Evolutionary conservation across 2,797 vertebrate genomes (phyloP).

Genomic region (Centroberyx gerrardi): DNA sequence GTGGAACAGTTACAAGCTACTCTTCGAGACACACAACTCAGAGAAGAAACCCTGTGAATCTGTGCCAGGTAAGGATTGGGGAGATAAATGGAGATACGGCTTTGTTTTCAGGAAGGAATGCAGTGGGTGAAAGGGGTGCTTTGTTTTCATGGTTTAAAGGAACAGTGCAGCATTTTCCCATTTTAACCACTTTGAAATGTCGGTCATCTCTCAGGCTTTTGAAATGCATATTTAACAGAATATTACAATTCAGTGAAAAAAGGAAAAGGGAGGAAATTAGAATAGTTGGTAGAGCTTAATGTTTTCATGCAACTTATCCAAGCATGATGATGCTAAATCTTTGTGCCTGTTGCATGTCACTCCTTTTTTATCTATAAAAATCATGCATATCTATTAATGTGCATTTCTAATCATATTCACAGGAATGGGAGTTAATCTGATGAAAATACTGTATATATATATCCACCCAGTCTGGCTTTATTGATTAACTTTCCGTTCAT

Average conservation of each 20-base stretch:
- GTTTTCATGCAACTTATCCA: slow-evolving; percentile 3
- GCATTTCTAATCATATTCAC: slow-evolving; percentile 4
- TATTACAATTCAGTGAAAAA: not conserved
- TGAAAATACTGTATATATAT: not conserved
- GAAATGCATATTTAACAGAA: slow-evolving; percentile 5
- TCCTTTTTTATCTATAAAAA: not conserved
- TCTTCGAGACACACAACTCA: slow-evolving; percentile 51
- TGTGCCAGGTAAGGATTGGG: slow-evolving; percentile 75
- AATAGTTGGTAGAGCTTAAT: slow-evolving; percentile 1
- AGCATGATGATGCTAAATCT: not conserved
- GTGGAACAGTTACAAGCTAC: slow-evolving; percentile 11
- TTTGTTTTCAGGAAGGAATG: slow-evolving; percentile 55
- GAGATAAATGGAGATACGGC: slow-evolving; percentile 17
- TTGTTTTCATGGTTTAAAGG: slow-evolving; percentile 55
- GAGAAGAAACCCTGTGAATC: slow-evolving; percentile 53
- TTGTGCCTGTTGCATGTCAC: slow-evolving; percentile 18
- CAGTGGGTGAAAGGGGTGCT: slow-evolving; percentile 38
- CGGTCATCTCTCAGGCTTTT: slow-evolving; percentile 14
- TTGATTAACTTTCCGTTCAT: not conserved
- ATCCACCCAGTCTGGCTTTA: not conserved
- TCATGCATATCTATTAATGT: not conserved
- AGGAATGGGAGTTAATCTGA: not conserved
- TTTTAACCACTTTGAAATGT: slow-evolving; percentile 28
- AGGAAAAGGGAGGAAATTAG: not conserved
- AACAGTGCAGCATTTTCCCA: slow-evolving; percentile 33